Base-by-base conservation (phyloP, 2,797 vertebrate species). In the Hirundo rustica region DNA sequence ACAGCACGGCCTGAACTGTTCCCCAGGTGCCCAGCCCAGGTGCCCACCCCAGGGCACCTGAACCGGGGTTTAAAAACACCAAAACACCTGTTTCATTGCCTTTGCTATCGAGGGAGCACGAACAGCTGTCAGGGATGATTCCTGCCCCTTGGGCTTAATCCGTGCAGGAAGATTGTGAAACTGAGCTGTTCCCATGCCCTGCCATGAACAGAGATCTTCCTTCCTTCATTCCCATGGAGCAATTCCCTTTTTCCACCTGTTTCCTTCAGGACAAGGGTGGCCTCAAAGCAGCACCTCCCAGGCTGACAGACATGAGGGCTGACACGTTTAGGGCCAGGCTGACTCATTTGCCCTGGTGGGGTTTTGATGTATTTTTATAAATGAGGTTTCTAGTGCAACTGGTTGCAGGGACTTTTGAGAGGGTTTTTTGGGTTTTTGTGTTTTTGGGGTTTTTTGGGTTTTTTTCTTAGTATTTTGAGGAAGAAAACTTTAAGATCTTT, bases 381-480 rank as follows among this genome's bases (percentile, higher is more conserved):
- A 42, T 1, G 13, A 93, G 74, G 83, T 73, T 94, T 95, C 55
- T 38, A 85, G 45, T 57, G 75, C 64, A 91, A 83, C 87, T 53
- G 36, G 22, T 34, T 6, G 8, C 7, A 27, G 96, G 95, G 95
- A 96, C 67, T 95, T 96, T 82, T 81, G 74, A 70, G 79, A 30
- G 58, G 77, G 65, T 10, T 13, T 58, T 58, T 58, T 36, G 36
- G 36, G 36, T 36, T 36, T 10, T 36, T 36, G 10, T 36, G 9
- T 36, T 36, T 36, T 36, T n/a, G n/a, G n/a, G n/a, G n/a, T n/a
- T 10, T 9, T 58, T 58, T n/a, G n/a, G n/a, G n/a, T 58, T 58
- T 92, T 85, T 82, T 12, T 73, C 53, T 92, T 50, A 36, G 14
- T 71, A 67, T 84, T 97, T 96, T 96, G 94, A 96, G 96, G 95